Percentiles rank a stretch among this genome's conserved stretches.
phyloP scores from a whole-genome alignment of 2,113 vertebrate genomes.

The Turnix velox region DNA sequence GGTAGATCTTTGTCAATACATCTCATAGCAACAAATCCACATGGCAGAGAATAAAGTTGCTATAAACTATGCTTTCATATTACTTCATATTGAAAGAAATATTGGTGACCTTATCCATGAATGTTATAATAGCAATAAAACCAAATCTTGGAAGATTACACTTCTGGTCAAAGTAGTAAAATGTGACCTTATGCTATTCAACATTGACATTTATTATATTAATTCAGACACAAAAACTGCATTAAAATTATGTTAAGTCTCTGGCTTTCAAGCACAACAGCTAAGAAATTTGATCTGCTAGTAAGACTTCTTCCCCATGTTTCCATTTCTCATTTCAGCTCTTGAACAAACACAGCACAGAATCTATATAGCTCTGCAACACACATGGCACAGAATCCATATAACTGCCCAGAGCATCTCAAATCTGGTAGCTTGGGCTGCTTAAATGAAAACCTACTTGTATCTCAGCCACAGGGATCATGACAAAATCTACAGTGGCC shows the following conservation, averaged over 20 bases:
- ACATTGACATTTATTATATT: slow-evolving; percentile 78
- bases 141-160: slow-evolving; percentile 75
- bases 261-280: slow-evolving; percentile 47
- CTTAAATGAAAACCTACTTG: background rate
- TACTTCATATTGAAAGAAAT: slow-evolving; percentile 74
- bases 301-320: background rate
- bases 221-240: slow-evolving; percentile 75
- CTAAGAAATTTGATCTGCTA: slow-evolving; percentile 39
- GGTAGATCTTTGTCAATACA: slow-evolving; percentile 55
- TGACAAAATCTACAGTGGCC: background rate
- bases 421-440: background rate
- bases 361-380: background rate
- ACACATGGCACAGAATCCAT: background rate
- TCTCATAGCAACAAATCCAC: slow-evolving; percentile 53
- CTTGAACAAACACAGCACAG: background rate
- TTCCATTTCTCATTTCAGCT: background rate
- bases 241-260: slow-evolving; percentile 70
- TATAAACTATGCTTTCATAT: slow-evolving; percentile 67
- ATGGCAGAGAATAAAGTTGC: slow-evolving; percentile 63
- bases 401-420: background rate
- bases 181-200: slow-evolving; percentile 78
- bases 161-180: slow-evolving; percentile 80
- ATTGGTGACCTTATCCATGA: slow-evolving; percentile 77
- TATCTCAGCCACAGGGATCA: background rate
- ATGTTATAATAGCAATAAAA: slow-evolving; percentile 78